Evolutionary conservation across 2,888 invertebrate species (phyloP).

Genomic region (Drosophila yooni): DNA sequence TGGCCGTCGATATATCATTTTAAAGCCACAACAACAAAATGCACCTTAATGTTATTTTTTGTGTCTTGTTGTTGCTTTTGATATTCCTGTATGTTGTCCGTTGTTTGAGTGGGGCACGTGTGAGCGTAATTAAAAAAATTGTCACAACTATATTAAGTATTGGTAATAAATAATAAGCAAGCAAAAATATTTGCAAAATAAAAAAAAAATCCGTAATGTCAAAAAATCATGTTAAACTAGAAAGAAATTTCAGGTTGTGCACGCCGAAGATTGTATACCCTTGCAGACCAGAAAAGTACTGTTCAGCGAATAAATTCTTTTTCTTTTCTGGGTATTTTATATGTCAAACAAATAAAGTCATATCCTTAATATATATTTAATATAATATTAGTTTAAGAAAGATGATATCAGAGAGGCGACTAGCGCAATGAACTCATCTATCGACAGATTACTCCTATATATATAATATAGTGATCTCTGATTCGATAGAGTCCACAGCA

Average conservation of each 20-base stretch:
- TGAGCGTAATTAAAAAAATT: conserved; percentile 70
- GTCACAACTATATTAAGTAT: conserved; percentile 71
- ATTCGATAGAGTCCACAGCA: not conserved
- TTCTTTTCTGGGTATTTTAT: not conserved
- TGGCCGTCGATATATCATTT: conserved; percentile 71
- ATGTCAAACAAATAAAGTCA: not conserved
- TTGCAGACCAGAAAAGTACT: not conserved
- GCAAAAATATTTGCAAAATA: conserved; percentile 37
- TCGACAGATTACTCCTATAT: not conserved
- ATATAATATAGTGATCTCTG: not conserved
- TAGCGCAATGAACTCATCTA: not conserved
- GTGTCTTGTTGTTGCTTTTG: conserved; percentile 11
- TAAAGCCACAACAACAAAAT: conserved; percentile 49
- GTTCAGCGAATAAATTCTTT: not conserved
- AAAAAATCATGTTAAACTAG: conserved; percentile 3
- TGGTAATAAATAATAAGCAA: conserved; percentile 72
- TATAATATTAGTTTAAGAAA: not conserved
- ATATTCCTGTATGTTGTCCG: conserved; percentile 9
- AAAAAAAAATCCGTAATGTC: not conserved
- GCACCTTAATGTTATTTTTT: conserved; percentile 6
- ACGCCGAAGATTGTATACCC: not conserved
- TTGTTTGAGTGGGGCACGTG: conserved; percentile 60
- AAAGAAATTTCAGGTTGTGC: not conserved
- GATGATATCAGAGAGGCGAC: not conserved
- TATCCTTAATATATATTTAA: not conserved